Evolutionary conservation across 2,888 invertebrate genomes (phyloP).

Genomic region (Oegoconia quadripuncta): DNA sequence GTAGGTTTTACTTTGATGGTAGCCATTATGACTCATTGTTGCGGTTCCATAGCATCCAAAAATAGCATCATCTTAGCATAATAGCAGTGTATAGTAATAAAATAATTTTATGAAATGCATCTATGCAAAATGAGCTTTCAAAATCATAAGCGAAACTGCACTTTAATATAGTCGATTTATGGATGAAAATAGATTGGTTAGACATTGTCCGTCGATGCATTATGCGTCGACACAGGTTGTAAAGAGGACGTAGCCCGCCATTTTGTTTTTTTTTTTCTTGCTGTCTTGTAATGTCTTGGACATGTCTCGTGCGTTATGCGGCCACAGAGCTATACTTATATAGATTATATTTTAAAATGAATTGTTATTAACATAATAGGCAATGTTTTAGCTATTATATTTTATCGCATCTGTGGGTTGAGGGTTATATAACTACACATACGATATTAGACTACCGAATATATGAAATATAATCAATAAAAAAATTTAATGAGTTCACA

Average conservation of each 20-base stretch:
- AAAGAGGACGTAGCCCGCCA: conserved; percentile 34
- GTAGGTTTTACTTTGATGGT: too few relatives aligned
- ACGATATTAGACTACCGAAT: too few relatives aligned
- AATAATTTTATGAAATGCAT: conserved; percentile 45
- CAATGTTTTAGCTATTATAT: too few relatives aligned
- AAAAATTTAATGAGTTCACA: too few relatives aligned
- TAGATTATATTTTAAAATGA: conserved; percentile 7
- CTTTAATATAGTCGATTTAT: too few relatives aligned
- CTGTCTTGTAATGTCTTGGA: conserved; percentile 44
- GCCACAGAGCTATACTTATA: conserved; percentile 33
- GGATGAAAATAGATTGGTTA: conserved; percentile 22
- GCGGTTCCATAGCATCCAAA: conserved; percentile 42
- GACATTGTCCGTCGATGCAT: conserved; percentile 25
- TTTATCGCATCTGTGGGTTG: too few relatives aligned
- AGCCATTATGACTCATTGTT: conserved; percentile 31
- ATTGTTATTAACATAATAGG: too few relatives aligned
- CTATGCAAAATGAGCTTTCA: conserved; percentile 24
- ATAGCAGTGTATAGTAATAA: conserved; percentile 52
- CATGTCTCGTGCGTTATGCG: conserved; percentile 60
- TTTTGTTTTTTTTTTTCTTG: conserved; percentile 43
- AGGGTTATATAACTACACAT: too few relatives aligned
- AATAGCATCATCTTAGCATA: conserved; percentile 37
- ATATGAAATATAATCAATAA: too few relatives aligned
- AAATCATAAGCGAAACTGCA: too few relatives aligned
- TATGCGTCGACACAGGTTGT: conserved; percentile 51